These are phyloP conservation scores for Cardiocondyla obscurior DNA, from an alignment of 1,140 invertebrate genomes.

Conservation along the genomic window DNA sequence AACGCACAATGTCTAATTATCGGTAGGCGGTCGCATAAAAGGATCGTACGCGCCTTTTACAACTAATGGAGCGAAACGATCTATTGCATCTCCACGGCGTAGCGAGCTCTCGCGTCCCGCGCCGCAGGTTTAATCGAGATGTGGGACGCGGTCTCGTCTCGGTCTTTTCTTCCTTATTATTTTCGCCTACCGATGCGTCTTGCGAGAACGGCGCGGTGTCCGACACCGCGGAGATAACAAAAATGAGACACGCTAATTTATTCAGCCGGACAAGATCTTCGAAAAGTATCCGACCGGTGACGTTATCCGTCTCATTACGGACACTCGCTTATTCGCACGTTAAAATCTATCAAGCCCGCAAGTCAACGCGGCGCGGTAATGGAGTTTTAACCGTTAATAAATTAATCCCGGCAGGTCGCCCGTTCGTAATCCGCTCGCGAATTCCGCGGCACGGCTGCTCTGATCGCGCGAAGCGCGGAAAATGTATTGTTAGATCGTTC, in stretches of 20 bases:
- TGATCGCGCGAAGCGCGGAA: slow-evolving; percentile 35
- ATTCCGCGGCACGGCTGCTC: neutral
- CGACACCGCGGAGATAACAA: slow-evolving; percentile 25
- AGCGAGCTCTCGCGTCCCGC: slow-evolving; percentile 24
- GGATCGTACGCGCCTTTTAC: slow-evolving; percentile 54
- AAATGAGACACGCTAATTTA: slow-evolving; percentile 47
- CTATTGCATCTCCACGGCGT: neutral
- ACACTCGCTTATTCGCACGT: slow-evolving; percentile 21
- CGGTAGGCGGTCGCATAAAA: slow-evolving; percentile 32
- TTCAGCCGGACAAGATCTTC: neutral
- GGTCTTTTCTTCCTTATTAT: slow-evolving; percentile 1
- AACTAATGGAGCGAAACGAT: slow-evolving; percentile 66
- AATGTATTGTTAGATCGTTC: slow-evolving; percentile 45
- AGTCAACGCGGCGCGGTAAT: neutral
- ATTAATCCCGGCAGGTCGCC: neutral
- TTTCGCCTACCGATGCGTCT: neutral
- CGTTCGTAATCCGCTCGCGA: neutral
- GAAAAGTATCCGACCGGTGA: neutral
- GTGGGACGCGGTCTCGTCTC: neutral
- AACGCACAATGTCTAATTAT: slow-evolving; percentile 49
- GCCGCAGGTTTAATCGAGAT: neutral
- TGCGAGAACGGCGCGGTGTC: neutral
- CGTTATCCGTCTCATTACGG: slow-evolving; percentile 38
- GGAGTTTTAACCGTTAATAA: no score
- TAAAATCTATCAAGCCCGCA: slow-evolving; percentile 5